Base-by-base conservation (phyloP, 2,113 vertebrate genomes). In the Cavia porcellus region DNA sequence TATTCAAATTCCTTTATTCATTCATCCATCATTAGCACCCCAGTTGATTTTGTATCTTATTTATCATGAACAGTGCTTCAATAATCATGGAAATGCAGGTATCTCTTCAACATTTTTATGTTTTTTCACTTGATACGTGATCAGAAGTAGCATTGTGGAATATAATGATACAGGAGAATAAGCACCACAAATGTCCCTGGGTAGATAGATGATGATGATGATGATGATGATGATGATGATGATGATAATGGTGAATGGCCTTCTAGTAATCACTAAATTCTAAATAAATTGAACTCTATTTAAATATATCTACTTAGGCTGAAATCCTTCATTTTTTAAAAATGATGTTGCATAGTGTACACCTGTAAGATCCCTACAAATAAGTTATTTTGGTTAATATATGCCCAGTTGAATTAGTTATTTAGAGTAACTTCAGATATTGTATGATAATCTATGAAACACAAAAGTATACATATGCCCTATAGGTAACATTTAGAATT, bases 361-460 rank as follows among this genome's bases (percentile, higher is more conserved):
- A 86, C 13, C 79, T 91, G 66, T 45, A 70, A 90, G 32, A 84
- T 96, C 90, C 70, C 8, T 47, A 91, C 50, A 93, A 90, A 38
- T 1, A 59, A 93, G 83, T 38, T 47, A 77, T 77, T 85, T 77
- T 17, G 72, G 13, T 75, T 12, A 85, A 14, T 57, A 77, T 25
- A 30, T 75, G 5, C 35, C 7, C 45, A 64, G 35, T 17, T 66
- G 6, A 38, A 89, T n/a, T 70, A 32, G 15, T 59, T 83, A 57
- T 25, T 77, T 25, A 74, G 19, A 75, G 89, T 84, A 64, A 30
- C 25, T 59, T 77, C 84, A 64, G 7, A 75, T 12, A 47, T 62
- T 64, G 0, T 47, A 32, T 47, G 3, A 22, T 64, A 38, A 47
- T 7, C 32, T 85, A 5, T 57, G 14, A 32, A 45, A 64, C 7